Conservation (phyloP, 2,797 vertebrate genomes). For the Lepidocolaptes lacrymiger region DNA sequence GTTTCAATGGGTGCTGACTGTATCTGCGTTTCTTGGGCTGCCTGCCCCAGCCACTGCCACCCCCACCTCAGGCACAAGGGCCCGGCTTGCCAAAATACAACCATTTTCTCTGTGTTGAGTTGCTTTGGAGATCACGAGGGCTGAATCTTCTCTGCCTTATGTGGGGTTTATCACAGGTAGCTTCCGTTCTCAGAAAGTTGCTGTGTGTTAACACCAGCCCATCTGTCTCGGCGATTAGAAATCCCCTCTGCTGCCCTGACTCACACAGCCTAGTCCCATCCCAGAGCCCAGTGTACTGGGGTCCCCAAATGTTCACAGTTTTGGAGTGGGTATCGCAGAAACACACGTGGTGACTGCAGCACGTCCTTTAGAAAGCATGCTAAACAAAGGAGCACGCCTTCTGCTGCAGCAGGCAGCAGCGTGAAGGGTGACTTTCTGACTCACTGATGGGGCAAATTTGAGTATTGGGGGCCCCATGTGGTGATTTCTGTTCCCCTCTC, state of each 20-base stretch:
- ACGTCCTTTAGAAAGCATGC: fast-evolving
- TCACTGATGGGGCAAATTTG: background rate
- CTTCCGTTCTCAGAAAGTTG: background rate
- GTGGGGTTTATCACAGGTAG: background rate
- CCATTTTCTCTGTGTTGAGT: background rate
- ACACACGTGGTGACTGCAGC: fast-evolving
- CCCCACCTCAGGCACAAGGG: background rate
- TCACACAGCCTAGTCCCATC: background rate
- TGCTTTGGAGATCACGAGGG: background rate
- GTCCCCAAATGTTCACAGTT: background rate
- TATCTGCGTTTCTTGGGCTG: background rate
- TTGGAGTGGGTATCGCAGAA: background rate
- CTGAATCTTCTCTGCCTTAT: background rate
- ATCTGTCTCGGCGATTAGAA: background rate
- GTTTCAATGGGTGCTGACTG: fast-evolving
- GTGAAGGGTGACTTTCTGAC: background rate
- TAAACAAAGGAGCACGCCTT: background rate
- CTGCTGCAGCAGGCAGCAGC: background rate
- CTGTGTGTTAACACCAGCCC: background rate
- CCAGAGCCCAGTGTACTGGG: background rate
- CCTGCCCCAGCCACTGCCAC: background rate
- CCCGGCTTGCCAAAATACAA: background rate
- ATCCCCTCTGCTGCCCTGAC: background rate
- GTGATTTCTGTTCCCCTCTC: background rate
- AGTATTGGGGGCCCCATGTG: fast-evolving